A percentile compares a stretch with the other conserved stretches of the same genome.
Evolutionary conservation across 2,797 vertebrate species (phyloP).

Genomic region (Thunnus albacares): DNA sequence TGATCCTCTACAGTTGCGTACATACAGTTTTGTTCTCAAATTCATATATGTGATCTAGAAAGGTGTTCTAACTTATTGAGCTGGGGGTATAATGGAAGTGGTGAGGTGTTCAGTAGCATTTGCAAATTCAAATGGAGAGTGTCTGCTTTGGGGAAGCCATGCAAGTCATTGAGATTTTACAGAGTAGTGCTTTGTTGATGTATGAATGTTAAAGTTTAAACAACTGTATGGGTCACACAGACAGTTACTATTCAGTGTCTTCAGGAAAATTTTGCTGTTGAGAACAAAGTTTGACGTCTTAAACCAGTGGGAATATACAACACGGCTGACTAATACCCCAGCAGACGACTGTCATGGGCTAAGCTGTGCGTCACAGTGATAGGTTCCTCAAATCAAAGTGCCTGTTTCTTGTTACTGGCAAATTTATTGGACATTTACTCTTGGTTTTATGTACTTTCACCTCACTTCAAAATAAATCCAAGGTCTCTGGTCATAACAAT

Average conservation of each 20-base stretch:
- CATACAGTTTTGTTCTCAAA: constrained; percentile 8
- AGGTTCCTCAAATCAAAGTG: constrained; percentile 52
- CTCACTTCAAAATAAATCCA: constrained; percentile 46
- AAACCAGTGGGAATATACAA: constrained; percentile 50
- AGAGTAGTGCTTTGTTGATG: constrained; percentile 48
- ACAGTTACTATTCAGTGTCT: constrained; percentile 48
- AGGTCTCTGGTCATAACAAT: constrained; percentile 34
- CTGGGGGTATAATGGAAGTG: constrained; percentile 16
- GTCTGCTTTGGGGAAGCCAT: constrained; percentile 25
- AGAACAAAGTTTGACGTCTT: constrained; percentile 69
- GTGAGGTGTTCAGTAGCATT: constrained; percentile 24
- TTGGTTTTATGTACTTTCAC: constrained; percentile 36
- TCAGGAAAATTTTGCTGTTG: constrained; percentile 44
- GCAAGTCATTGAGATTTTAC: constrained; percentile 32
- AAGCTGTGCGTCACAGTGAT: constrained; percentile 67
- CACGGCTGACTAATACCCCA: constrained; percentile 44
- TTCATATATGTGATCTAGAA: neutral
- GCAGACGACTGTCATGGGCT: constrained; percentile 38
- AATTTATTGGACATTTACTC: constrained; percentile 5
- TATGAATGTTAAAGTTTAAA: constrained; percentile 36
- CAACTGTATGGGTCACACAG: constrained; percentile 40
- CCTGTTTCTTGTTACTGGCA: constrained; percentile 56
- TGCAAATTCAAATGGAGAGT: constrained; percentile 15
- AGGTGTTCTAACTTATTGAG: constrained; percentile 1
- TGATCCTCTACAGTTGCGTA: neutral